These are phyloP conservation scores for Troides aeacus DNA, from an alignment of 2,888 invertebrate genomes.

Conservation along the genomic window DNA sequence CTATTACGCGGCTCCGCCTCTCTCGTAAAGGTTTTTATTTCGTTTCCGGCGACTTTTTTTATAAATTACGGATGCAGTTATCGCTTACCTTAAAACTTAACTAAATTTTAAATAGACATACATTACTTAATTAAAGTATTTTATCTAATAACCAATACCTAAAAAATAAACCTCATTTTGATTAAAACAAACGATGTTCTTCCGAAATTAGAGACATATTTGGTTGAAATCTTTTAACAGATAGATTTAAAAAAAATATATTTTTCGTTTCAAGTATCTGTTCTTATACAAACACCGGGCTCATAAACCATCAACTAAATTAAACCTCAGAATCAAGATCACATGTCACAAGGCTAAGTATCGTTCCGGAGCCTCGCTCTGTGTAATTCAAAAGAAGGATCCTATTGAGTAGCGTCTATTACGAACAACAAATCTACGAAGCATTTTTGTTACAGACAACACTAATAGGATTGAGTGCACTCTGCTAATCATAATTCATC, in stretches of 20 bases:
- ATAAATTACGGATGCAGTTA: slow-evolving; percentile 59
- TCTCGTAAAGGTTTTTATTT: slow-evolving; percentile 73
- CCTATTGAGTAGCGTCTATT: slow-evolving; percentile 38
- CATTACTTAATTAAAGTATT: neutral
- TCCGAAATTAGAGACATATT: neutral
- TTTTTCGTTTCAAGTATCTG: neutral
- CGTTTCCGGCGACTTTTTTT: slow-evolving; percentile 54
- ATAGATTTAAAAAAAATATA: neutral
- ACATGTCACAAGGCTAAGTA: slow-evolving; percentile 29
- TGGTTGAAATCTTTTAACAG: neutral
- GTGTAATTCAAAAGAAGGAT: slow-evolving; percentile 24
- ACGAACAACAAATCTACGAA: slow-evolving; percentile 57
- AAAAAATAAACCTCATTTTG: neutral
- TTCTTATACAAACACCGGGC: neutral
- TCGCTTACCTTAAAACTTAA: slow-evolving; percentile 11
- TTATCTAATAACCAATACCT: no score
- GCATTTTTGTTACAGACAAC: slow-evolving; percentile 56
- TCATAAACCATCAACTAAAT: slow-evolving; percentile 4
- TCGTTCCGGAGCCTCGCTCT: slow-evolving; percentile 7
- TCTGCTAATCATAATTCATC: slow-evolving; percentile 80
- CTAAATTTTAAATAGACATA: neutral
- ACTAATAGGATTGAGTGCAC: slow-evolving; percentile 77
- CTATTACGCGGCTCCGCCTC: slow-evolving; percentile 63
- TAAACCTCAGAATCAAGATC: slow-evolving; percentile 16
- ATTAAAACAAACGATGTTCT: neutral